Evolutionary conservation across 2,888 invertebrate genomes (phyloP), one percentile per base, ranked within the genome.

Genomic region (Osedax frankpressi): DNA sequence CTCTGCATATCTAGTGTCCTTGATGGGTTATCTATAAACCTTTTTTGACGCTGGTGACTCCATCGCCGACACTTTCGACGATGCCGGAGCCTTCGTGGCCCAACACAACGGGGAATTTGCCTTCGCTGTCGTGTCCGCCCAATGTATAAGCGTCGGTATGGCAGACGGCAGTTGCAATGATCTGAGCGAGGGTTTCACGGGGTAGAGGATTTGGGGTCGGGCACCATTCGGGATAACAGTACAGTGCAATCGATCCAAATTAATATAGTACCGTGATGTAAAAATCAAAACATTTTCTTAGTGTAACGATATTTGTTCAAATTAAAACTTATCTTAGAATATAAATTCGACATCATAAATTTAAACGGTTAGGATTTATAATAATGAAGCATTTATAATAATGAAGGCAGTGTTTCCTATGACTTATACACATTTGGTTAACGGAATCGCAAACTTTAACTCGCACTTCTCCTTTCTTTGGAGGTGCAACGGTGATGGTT

Each of bases 31-130:
- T n/a, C n/a, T n/a, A n/a, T n/a, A n/a, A n/a, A 44, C 44, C 44
- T 6, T 11, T 19, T 6, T 6, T 88, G 3, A 85, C 81, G 28
- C 79, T 78, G 0, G 91, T 92, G 0, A 96, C 96, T 25, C 91
- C 93, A 81, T 91, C 90, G 0, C 97, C 97, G 70, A 97, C 88
- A 84, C 94, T 94, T 85, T 96, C 97, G n/a, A 97, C 95, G 79
- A 96, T 88, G 59, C 96, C 96, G 65, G 83, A 85, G 44, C 97
- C 97, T 86, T 98, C 98, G 81, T 98, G 98, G 0, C 98, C 98
- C 70, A 98, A 87, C 78, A 98, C 87, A 2, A 92, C 91, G 0
- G 97, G 97, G 75, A 84, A 85, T 25, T 77, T 77, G 19, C 84
- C 85, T 76, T 84, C 83, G 0, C 83, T 79, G 76, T 84, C 84